Conservation (phyloP, 1,140 invertebrate species). For the Drosophila pachea region DNA sequence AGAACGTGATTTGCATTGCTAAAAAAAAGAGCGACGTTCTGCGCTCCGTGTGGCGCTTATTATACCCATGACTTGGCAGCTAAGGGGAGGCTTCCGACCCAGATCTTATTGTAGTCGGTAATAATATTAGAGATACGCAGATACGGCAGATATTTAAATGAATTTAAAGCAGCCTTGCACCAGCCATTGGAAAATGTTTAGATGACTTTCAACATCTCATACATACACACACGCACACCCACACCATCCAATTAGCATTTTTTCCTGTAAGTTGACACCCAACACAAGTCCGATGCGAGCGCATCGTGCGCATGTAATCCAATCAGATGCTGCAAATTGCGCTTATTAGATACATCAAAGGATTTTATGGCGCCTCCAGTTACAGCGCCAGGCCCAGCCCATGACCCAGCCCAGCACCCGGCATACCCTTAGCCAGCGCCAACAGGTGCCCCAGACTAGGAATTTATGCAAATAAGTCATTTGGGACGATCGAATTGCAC, state of each 20-base stretch:
- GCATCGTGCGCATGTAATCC: conserved; percentile 53
- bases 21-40: conserved; percentile 24
- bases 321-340: conserved; percentile 61
- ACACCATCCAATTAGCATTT: conserved; percentile 57
- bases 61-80: neutral
- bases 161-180: no score
- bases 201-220: no score
- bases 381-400: conserved; percentile 24
- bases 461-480: conserved; percentile 62
- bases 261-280: conserved; percentile 39
- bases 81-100: no score
- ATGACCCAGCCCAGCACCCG: no score
- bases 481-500: conserved; percentile 46
- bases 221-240: neutral
- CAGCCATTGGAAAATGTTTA: no score
- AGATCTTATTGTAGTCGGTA: no score
- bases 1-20: conserved; percentile 58
- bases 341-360: conserved; percentile 60
- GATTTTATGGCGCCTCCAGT: conserved; percentile 39
- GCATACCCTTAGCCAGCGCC: neutral
- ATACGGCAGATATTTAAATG: no score
- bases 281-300: neutral
- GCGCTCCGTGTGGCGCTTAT: neutral
- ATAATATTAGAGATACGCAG: no score
- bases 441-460: conserved; percentile 44